Conservation (phyloP, 2,797 vertebrate species). For the Percopsis omiscomaycus region DNA sequence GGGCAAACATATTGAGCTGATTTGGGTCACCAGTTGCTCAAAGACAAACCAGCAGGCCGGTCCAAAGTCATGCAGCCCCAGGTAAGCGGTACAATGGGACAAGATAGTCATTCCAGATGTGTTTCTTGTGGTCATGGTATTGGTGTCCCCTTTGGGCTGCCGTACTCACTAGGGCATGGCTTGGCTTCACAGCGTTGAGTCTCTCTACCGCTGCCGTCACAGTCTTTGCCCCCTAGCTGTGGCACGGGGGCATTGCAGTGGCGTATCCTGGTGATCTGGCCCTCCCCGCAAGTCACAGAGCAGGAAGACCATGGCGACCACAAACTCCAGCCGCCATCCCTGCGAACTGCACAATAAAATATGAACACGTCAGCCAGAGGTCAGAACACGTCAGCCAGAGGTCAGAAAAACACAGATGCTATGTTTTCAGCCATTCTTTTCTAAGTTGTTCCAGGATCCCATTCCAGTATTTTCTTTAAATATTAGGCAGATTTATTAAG, state of each 20-base stretch:
- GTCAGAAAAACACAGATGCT: conserved; percentile 24
- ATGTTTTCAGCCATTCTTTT: conserved; percentile 17
- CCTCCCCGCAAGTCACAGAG: conserved; percentile 91
- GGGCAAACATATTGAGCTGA: conserved; percentile 50
- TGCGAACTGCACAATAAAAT: conserved; percentile 80
- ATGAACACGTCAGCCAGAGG: conserved; percentile 34
- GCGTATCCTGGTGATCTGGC: conserved; percentile 93
- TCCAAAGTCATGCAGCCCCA: conserved; percentile 53
- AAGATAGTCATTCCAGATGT: conserved; percentile 28
- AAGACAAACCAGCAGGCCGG: conserved; percentile 46
- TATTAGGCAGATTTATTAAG: conserved; percentile 25
- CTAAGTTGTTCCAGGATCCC: conserved; percentile 40
- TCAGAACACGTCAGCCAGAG: neutral
- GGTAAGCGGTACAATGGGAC: conserved; percentile 29
- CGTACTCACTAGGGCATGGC: conserved; percentile 87
- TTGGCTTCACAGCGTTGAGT: conserved; percentile 87
- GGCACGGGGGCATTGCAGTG: conserved; percentile 96
- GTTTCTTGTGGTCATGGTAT: conserved; percentile 31
- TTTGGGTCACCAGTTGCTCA: conserved; percentile 57
- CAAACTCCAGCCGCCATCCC: conserved; percentile 96
- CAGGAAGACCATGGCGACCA: conserved; percentile 99
- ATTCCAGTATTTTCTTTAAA: conserved; percentile 45
- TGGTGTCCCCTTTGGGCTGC: conserved; percentile 10
- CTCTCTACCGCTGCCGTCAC: conserved; percentile 89
- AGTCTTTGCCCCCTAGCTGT: conserved; percentile 91